A percentile compares a stretch with the other conserved stretches of the same genome.
Conservation (phyloP, 2,888 invertebrate genomes). For the Mimachlamys varia region DNA sequence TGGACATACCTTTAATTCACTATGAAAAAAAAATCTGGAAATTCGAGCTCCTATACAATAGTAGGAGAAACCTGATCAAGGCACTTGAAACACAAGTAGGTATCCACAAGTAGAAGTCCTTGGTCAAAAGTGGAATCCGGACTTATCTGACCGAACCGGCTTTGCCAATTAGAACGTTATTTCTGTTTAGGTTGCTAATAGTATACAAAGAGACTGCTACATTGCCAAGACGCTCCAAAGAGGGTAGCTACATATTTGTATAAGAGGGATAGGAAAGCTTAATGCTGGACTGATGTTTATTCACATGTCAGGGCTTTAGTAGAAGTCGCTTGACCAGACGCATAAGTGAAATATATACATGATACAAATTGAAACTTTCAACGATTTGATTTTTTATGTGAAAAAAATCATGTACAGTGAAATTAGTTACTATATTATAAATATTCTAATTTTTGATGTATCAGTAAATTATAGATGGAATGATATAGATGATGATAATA, state of each 20-base stretch:
- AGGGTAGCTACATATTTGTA: not conserved
- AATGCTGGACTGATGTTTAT: not conserved
- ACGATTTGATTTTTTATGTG: no score
- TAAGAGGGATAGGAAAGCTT: not conserved
- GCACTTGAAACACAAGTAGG: constrained; percentile 26
- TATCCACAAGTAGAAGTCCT: not conserved
- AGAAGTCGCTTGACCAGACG: no score
- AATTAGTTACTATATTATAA: no score
- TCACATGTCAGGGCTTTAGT: no score
- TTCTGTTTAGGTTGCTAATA: not conserved
- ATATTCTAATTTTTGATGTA: no score
- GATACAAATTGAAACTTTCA: no score
- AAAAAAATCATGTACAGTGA: no score
- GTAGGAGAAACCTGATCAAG: not conserved
- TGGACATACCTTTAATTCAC: constrained; percentile 27
- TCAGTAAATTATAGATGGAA: no score
- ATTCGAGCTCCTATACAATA: not conserved
- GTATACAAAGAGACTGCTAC: not conserved
- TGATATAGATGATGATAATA: no score
- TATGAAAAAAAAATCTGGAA: not conserved
- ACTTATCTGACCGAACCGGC: constrained; percentile 3
- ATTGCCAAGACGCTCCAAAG: not conserved
- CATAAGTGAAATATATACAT: no score
- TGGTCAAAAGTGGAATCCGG: not conserved
- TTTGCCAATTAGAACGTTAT: constrained; percentile 19